Base-by-base conservation (phyloP, 2,113 vertebrate genomes). In the Rhipidura dahli region DNA sequence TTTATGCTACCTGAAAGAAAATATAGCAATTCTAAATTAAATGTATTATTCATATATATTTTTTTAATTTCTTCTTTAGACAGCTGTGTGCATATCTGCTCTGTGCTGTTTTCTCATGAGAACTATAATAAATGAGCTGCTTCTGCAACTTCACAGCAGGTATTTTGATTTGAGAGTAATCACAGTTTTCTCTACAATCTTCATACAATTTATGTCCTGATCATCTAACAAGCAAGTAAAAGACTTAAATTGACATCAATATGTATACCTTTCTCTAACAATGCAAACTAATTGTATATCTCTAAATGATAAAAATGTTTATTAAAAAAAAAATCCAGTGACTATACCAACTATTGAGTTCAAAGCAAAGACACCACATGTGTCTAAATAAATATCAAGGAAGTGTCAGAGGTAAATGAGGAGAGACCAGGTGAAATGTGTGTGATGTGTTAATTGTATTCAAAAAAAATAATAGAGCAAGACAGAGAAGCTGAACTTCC, bases 301-400 rank as follows among this genome's bases (percentile, higher is more conserved):
- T 95, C 92, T 91, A 96, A 96, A 91, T 6, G 9, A 86, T 84
- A 96, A 94, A 96, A 95, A 93, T 26, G 57, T 94, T 97, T 96
- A 90, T 94, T 86, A 91, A 95, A 94, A 89, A 89, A 64, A 18
- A 85, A 73, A 94, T 23, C 93, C 85, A 91, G 39, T 84, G 83
- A 97, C 87, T 97, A 85, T 93, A 90, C 96, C 95, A 94, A 93
- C 94, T 64, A 94, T 94, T 89, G 95, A 97, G 97, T 98, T 98
- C 96, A 98, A 98, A 98, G 97, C 37, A 47, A 96, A 97, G 95
- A 90, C 92, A 93, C 89, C 89, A 90, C 90, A 93, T 93, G 96
- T 84, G 83, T 96, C 96, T 97, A 97, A 97, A 97, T 96, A 97
- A 98, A 96, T 97, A 97, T 95, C 97, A 98, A 97, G 92, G 92